Base-by-base conservation (phyloP, 2,797 vertebrate genomes). In the Syngnathus acus region DNA sequence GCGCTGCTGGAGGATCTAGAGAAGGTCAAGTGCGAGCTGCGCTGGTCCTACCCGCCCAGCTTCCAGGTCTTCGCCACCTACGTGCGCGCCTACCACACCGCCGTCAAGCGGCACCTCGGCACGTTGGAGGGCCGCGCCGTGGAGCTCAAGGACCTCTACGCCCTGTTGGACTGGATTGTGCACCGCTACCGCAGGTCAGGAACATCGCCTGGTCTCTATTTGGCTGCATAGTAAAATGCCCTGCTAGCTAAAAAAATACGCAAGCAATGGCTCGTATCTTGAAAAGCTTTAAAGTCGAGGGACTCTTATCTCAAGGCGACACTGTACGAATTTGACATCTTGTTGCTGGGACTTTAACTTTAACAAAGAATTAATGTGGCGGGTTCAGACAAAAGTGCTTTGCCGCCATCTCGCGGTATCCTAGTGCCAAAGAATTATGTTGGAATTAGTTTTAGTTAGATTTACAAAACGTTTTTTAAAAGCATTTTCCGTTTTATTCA, bases 91-190 rank as follows among this genome's bases (percentile, higher is more conserved):
- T 95, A 94, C 82, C 92, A 94, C 71, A 4, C 50, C 4, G 90
- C 87, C 0, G 66, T 95, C 10, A 87, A 85, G 38, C 86, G 85
- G 48, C 94, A 95, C 72, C 66, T 98, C 61, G 88, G 87, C 80
- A 79, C 68, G 13, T 86, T 98, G 23, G 83, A 83, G 40, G 74
- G 48, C 17, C 65, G 71, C 17, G 74, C 61, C 0, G 80, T 81
- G 8, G 85, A 92, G 61, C 67, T 68, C 58, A 90, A 77, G 0
- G 94, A 98, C 64, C 79, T 92, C 47, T 87, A 91, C 3, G 68
- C 68, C 7, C 83, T 98, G 67, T 90, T 98, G 26, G 17, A 93
- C 72, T 99, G 95, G 93, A 90, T 92, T 64, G 82, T 91, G 81
- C 92, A 95, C 47, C 71, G 26, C 11, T 98, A 95, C 64, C 68